These are phyloP conservation scores for Lepus townsendii DNA, from an alignment of 2,797 vertebrate species.

Conservation along the genomic window DNA sequence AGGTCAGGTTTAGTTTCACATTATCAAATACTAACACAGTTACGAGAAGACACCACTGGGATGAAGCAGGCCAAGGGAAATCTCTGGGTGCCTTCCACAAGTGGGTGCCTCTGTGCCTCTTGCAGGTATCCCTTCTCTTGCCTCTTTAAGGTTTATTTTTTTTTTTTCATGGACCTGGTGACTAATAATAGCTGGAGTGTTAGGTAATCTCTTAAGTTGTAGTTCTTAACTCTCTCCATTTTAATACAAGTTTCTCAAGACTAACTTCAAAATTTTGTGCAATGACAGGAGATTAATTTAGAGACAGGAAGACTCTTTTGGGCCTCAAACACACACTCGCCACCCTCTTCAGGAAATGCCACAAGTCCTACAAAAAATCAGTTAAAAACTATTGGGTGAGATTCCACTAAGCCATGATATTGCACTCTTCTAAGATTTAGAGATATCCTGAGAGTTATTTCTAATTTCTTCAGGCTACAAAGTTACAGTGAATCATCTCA, in stretches of 20 bases:
- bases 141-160: not conserved
- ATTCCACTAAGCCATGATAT: not conserved
- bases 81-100: not conserved
- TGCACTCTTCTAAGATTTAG: not conserved
- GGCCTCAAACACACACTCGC: not conserved
- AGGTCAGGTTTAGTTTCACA: not conserved
- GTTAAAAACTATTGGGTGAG: not conserved
- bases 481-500: not conserved
- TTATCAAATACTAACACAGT: not conserved
- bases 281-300: slow-evolving; percentile 22
- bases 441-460: not conserved
- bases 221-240: slow-evolving; percentile 6
- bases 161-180: not conserved
- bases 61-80: not conserved
- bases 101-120: not conserved
- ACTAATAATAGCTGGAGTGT: not conserved
- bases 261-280: slow-evolving; percentile 1
- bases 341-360: not conserved
- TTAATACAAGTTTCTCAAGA: slow-evolving; percentile 24
- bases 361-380: not conserved
- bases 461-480: not conserved
- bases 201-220: not conserved
- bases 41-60: not conserved
- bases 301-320: not conserved
- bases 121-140: not conserved